These are phyloP conservation scores for Tillus elongatus DNA, from an alignment of 2,888 invertebrate genomes.

Conservation along the genomic window DNA sequence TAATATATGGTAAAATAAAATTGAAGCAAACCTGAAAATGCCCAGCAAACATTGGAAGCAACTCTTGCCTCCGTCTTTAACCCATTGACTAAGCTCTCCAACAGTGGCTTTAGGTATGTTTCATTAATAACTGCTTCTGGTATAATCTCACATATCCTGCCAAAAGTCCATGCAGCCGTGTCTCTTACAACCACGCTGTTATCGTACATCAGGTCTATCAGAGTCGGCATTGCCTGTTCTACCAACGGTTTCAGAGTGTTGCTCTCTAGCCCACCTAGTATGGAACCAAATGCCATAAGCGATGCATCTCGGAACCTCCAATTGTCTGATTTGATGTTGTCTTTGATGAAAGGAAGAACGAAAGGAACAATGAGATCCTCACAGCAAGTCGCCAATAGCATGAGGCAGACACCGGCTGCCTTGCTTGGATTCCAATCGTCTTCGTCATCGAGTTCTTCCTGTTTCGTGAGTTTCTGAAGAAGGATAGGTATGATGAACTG, in stretches of 20 bases:
- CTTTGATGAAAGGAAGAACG: slow-evolving; percentile 92
- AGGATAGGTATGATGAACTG: slow-evolving; percentile 91
- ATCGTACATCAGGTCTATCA: slow-evolving; percentile 93
- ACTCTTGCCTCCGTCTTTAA: slow-evolving; percentile 91
- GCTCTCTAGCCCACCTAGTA: slow-evolving; percentile 74
- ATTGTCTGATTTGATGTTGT: slow-evolving; percentile 85
- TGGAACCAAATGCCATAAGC: slow-evolving; percentile 93
- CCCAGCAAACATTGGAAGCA: slow-evolving; percentile 99
- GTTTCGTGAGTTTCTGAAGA: slow-evolving; percentile 88
- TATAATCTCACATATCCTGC: slow-evolving; percentile 93
- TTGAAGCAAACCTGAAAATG: slow-evolving; percentile 56
- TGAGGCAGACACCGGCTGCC: slow-evolving; percentile 96
- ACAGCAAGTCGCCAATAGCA: slow-evolving; percentile 94
- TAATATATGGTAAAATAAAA: no score
- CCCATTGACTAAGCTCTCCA: slow-evolving; percentile 76
- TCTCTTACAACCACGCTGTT: slow-evolving; percentile 89
- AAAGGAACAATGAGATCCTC: slow-evolving; percentile 94
- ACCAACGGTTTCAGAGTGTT: slow-evolving; percentile 84
- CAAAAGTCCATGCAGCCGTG: slow-evolving; percentile 97
- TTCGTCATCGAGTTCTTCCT: slow-evolving; percentile 95
- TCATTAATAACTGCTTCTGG: slow-evolving; percentile 91
- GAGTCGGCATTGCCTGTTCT: slow-evolving; percentile 91
- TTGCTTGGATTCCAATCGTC: slow-evolving; percentile 99
- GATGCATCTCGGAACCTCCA: slow-evolving; percentile 89
- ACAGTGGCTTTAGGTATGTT: slow-evolving; percentile 67